Evolutionary conservation across 1,140 invertebrate species (phyloP).

Genomic region (Drosophila subobscura): DNA sequence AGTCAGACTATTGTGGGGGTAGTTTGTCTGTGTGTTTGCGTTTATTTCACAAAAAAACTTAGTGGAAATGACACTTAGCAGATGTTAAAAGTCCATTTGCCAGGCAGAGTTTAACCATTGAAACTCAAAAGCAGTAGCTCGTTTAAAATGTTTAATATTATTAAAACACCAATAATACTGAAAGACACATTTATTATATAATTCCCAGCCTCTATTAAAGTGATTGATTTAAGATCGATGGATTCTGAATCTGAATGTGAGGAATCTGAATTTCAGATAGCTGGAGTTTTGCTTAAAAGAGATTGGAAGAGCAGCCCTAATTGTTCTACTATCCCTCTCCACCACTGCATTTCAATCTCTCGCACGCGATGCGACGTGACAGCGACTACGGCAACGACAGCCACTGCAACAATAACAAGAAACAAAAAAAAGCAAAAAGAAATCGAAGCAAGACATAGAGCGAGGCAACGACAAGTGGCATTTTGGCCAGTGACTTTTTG

Average conservation of each 20-base stretch:
- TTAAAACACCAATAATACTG: too few relatives aligned
- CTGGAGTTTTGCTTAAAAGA: slow-evolving; percentile 7
- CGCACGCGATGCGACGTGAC: slow-evolving; percentile 53
- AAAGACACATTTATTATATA: background rate
- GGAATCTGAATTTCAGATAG: too few relatives aligned
- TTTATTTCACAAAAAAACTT: slow-evolving; percentile 35
- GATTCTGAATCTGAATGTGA: background rate
- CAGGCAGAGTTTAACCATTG: too few relatives aligned
- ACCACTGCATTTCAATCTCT: slow-evolving; percentile 17
- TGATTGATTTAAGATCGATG: slow-evolving; percentile 27
- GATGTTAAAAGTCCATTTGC: slow-evolving; percentile 12
- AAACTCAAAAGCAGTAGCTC: too few relatives aligned
- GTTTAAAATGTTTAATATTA: too few relatives aligned
- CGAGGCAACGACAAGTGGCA: slow-evolving; percentile 70
- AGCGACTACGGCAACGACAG: slow-evolving; percentile 16
- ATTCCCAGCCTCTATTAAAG: slow-evolving; percentile 5
- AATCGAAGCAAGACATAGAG: slow-evolving; percentile 11
- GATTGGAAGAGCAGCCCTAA: background rate
- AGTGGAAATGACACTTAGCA: slow-evolving; percentile 35
- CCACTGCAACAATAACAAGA: slow-evolving; percentile 2
- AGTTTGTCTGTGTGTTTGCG: slow-evolving; percentile 22
- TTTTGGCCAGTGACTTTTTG: slow-evolving; percentile 77
- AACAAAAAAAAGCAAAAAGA: slow-evolving; percentile 1
- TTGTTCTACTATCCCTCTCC: background rate
- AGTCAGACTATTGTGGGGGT: slow-evolving; percentile 16